Base-by-base conservation (phyloP, 37 sponge, comb jelly and placozoan species). In the Axinella damicornis region DNA sequence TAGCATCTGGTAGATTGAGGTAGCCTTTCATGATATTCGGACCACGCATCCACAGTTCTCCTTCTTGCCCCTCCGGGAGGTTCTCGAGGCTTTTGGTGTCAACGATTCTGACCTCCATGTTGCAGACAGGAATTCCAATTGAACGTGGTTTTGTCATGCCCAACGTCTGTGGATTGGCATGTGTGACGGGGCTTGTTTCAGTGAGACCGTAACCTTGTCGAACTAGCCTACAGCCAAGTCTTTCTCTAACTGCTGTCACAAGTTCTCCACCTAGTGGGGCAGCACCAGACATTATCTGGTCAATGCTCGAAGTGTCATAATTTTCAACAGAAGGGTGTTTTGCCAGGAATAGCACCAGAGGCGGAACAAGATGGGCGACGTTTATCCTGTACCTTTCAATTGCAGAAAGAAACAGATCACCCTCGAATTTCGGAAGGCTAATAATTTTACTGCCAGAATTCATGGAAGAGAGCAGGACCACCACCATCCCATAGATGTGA, bases 21-120 rank as follows among this genome's bases (percentile, higher is more conserved):
- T 94, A 96, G 15, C 97, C 97, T 74, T 89, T 89, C 97, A 93
- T 94, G 2, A 96, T 82, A 24, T 94, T 91, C 13, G 97, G 97
- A 2, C 97, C 97, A 22, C 66, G 34, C 18, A 96, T 73, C 16
- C 62, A 81, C 13, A 96, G 19, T 69, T 96, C 95, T 38, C 97
- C 97, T 25, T 83, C 85, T 63, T 91, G 37, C 17, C 65, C 41
- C 24, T 76, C 53, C 0, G 87, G 87, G 32, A 88, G 70, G 2
- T 2, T 34, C 21, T 85, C 65, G 0, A 86, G 87, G 27, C 72
- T 88, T 33, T 91, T 90, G 16, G 65, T 22, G 66, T 93, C 84
- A n/a, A 91, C 80, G 5, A 96, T 74, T 60, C 79, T 86, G 5
- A 41, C 77, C 52, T 78, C 61, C 46, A 83, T 56, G 65, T 91